Conservation (phyloP, 2,113 vertebrate species). For the Mus pahari region DNA sequence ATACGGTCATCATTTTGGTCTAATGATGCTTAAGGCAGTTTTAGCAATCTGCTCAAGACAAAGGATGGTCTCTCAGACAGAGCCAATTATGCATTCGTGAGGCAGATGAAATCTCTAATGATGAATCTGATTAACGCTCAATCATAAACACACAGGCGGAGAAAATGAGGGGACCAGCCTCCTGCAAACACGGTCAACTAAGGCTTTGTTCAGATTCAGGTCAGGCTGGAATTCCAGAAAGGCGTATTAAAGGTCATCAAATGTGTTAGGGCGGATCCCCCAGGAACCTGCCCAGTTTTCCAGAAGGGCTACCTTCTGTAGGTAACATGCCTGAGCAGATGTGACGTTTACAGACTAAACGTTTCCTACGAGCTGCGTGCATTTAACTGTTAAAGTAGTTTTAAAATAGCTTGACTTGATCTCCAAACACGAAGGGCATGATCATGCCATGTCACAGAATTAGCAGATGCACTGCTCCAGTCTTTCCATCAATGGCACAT, state of each 20-base stretch:
- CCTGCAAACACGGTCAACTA: slow-evolving; percentile 82
- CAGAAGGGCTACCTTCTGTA: slow-evolving; percentile 77
- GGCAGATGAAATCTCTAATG: slow-evolving; percentile 90
- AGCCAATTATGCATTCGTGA: slow-evolving; percentile 87
- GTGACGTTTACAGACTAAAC: slow-evolving; percentile 70
- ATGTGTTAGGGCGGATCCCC: slow-evolving; percentile 76
- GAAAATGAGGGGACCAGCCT: slow-evolving; percentile 82
- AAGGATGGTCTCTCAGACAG: slow-evolving; percentile 85
- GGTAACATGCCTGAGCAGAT: slow-evolving; percentile 80
- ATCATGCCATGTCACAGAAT: not conserved
- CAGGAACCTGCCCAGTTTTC: slow-evolving; percentile 80
- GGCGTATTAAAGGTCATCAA: slow-evolving; percentile 88
- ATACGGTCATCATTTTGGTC: slow-evolving; percentile 86
- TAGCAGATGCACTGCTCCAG: not conserved
- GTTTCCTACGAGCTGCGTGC: slow-evolving; percentile 3
- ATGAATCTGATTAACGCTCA: slow-evolving; percentile 89
- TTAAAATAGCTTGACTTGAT: slow-evolving; percentile 65
- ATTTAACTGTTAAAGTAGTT: slow-evolving; percentile 45
- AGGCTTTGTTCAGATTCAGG: slow-evolving; percentile 91
- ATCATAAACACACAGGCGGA: slow-evolving; percentile 87
- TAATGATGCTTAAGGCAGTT: slow-evolving; percentile 89
- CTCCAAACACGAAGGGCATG: not conserved
- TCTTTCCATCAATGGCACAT: not conserved
- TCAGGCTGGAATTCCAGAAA: slow-evolving; percentile 87
- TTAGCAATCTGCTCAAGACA: slow-evolving; percentile 89